A percentile compares a stretch with the other conserved stretches of the same genome.
These are phyloP conservation scores for Deroplatys truncata DNA, from an alignment of 2,888 invertebrate species.

Conservation along the genomic window DNA sequence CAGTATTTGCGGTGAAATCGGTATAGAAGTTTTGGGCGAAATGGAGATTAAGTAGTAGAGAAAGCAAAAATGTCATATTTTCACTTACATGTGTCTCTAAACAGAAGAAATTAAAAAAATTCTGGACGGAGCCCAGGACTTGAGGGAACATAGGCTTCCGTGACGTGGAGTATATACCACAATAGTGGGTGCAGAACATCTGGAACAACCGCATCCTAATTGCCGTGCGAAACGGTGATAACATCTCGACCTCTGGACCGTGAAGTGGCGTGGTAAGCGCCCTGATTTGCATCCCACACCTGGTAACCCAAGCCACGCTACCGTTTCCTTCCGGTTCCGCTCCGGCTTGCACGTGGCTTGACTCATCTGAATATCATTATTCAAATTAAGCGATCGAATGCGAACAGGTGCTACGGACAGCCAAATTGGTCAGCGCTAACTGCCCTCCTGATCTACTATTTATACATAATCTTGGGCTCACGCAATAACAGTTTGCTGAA, in stretches of 20 bases:
- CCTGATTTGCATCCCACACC: neutral
- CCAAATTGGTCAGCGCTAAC: neutral
- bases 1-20: too few relatives aligned
- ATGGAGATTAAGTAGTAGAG: too few relatives aligned
- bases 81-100: too few relatives aligned
- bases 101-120: too few relatives aligned
- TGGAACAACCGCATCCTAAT: neutral
- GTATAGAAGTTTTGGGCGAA: too few relatives aligned
- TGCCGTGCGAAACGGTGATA: neutral
- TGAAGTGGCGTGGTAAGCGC: neutral
- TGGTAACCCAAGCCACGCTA: neutral
- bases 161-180: neutral
- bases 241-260: neutral
- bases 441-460: neutral
- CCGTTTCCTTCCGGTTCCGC: neutral
- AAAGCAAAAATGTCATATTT: too few relatives aligned
- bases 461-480: neutral
- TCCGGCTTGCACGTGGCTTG: neutral
- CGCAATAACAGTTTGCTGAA: too few relatives aligned
- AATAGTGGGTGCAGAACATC: neutral
- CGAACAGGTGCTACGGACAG: neutral
- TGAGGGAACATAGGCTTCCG: too few relatives aligned
- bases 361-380: neutral
- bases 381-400: neutral
- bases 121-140: too few relatives aligned